Conservation (phyloP, 2,797 vertebrate genomes). For the Pelodytes ibericus region DNA sequence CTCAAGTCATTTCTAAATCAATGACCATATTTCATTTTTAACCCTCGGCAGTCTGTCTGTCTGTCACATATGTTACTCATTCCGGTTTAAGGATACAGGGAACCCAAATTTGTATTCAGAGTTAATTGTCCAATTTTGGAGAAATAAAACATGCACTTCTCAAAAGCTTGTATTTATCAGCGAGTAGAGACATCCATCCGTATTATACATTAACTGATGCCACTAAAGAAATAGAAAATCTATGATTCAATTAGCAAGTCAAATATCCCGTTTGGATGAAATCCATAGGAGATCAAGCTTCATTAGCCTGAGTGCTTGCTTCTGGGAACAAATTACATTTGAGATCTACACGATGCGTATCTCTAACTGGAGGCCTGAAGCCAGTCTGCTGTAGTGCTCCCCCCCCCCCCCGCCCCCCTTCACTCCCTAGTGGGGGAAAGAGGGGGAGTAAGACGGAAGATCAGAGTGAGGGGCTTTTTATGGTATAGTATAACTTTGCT, state of each 20-base stretch:
- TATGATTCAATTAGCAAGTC: conserved; percentile 53
- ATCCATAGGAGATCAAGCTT: conserved; percentile 48
- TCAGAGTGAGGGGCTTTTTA: neutral
- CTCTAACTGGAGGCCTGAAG: conserved; percentile 16
- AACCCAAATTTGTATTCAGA: neutral
- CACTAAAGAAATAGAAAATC: conserved; percentile 38
- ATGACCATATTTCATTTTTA: no score
- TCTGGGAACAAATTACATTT: conserved; percentile 45
- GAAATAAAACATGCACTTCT: conserved; percentile 18
- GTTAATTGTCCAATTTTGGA: conserved; percentile 27
- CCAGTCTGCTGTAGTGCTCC: neutral
- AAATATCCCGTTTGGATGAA: conserved; percentile 49
- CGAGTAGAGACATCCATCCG: conserved; percentile 19
- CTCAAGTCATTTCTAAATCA: no score
- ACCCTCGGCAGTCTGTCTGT: no score
- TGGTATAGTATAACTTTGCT: neutral
- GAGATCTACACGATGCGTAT: conserved; percentile 27
- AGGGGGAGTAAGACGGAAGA: neutral
- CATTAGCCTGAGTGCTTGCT: conserved; percentile 51
- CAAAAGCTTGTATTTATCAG: conserved; percentile 33
- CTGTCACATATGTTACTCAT: conserved; percentile 6
- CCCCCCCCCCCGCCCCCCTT: neutral
- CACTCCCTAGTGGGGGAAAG: no score
- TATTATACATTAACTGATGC: conserved; percentile 39
- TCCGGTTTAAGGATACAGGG: conserved; percentile 2